Conservation (phyloP, 2,888 invertebrate species). For the Rapana venosa region DNA sequence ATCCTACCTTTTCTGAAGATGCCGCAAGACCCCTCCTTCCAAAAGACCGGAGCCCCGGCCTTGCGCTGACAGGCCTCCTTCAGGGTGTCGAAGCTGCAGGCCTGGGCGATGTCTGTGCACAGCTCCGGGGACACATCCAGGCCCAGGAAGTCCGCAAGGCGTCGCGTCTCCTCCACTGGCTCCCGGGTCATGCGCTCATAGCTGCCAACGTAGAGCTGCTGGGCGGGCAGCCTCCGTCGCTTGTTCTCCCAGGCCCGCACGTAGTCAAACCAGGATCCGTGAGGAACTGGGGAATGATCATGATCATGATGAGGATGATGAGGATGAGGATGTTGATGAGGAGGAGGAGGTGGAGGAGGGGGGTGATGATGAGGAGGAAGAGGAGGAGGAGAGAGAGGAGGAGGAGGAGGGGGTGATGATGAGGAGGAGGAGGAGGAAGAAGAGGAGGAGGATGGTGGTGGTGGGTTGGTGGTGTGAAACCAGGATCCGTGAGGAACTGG, state of each 20-base stretch:
- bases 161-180: slow-evolving; percentile 33
- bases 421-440: too few relatives aligned
- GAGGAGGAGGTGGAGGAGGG: too few relatives aligned
- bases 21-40: slow-evolving; percentile 18
- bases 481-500: too few relatives aligned
- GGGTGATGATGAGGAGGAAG: too few relatives aligned
- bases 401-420: too few relatives aligned
- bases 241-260: slow-evolving; percentile 32
- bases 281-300: not conserved
- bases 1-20: slow-evolving; percentile 38
- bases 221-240: not conserved
- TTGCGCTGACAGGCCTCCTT: slow-evolving; percentile 4
- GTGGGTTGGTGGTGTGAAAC: too few relatives aligned
- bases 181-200: slow-evolving; percentile 40
- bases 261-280: slow-evolving; percentile 40
- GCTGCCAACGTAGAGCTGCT: slow-evolving; percentile 14
- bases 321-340: too few relatives aligned
- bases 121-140: not conserved
- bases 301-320: too few relatives aligned
- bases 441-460: too few relatives aligned
- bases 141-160: slow-evolving; percentile 45
- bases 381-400: too few relatives aligned
- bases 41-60: not conserved
- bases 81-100: slow-evolving; percentile 47
- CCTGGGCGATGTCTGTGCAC: slow-evolving; percentile 36